Evolutionary conservation across 2,797 vertebrate genomes (phyloP), one percentile per base, ranked within the genome.

Genomic region (Anguilla obscura): DNA sequence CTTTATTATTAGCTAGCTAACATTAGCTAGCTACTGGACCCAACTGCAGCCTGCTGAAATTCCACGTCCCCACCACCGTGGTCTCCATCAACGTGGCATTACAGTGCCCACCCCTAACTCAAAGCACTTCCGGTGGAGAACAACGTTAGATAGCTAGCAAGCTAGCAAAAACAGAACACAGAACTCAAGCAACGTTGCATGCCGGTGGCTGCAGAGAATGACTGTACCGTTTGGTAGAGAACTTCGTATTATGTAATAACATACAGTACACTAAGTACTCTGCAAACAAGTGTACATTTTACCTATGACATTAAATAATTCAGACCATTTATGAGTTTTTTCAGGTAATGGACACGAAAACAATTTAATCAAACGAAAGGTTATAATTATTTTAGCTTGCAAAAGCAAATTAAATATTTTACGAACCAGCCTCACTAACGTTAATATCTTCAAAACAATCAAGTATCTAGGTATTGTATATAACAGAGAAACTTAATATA

Each of bases 1-100:
- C 50, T 58, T 40, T 86, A 86, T 87, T 79, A 76, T 74, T 45
- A 5, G 85, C 83, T 60, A n/a, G 18, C 33, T 27, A 69, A 69
- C n/a, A n/a, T 69, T 27, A 88, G 85, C 87, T 84, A 88, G 86
- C 88, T 90, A 90, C 91, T 92, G 90, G 92, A 92, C 90, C 94
- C 89, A 88, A 92, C 87, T 90, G 82, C 91, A 90, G 89, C 86
- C 56, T 86, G 91, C 89, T 91, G 90, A 91, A 89, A 90, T 91
- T 96, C 96, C 95, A 96, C 96, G 96, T 96, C 95, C 93, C 91
- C 96, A 97, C 40, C 96, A 96, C 69, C 21, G 60, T 94, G 94
- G 94, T 90, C 95, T 93, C 96, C 96, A 97, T 96, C 96, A 97
- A 97, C 96, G 96, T 96, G 96, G 96, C 96, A 97, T 92, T 91